Evolutionary conservation across 64 coral and sea anemone species (phyloP).

Genomic region (Porites australiensis): DNA sequence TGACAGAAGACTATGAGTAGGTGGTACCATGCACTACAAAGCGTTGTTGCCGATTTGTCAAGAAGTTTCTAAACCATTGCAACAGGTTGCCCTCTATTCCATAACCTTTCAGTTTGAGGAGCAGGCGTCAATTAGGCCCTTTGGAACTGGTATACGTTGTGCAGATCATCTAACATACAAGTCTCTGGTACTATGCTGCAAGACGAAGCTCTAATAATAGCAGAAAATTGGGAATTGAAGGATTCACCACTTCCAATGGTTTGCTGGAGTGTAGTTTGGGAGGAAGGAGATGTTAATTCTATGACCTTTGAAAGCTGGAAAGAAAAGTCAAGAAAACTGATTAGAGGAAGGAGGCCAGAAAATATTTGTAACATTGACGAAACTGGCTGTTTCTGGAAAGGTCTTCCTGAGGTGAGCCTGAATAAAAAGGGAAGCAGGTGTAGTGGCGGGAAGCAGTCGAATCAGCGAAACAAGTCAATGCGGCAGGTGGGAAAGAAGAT

Average conservation of each 20-base stretch:
- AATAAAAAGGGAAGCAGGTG: slow-evolving; percentile 15
- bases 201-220: slow-evolving; percentile 60
- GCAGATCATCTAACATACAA: slow-evolving; percentile 32
- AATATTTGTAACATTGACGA: slow-evolving; percentile 63
- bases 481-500: slow-evolving; percentile 30
- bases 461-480: slow-evolving; percentile 33
- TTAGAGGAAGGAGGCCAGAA: slow-evolving; percentile 19
- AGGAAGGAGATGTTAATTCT: slow-evolving; percentile 40
- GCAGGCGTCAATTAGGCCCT: slow-evolving; percentile 19
- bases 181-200: slow-evolving; percentile 63
- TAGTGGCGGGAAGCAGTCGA: slow-evolving; percentile 36
- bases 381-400: slow-evolving; percentile 41
- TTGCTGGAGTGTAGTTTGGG: slow-evolving; percentile 29
- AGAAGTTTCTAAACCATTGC: too few relatives aligned
- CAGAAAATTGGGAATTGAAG: slow-evolving; percentile 65
- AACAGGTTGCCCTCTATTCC: too few relatives aligned
- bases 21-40: too few relatives aligned
- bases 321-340: slow-evolving; percentile 23
- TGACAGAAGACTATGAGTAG: too few relatives aligned
- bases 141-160: slow-evolving; percentile 21
- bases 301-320: slow-evolving; percentile 34
- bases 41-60: too few relatives aligned
- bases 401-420: slow-evolving; percentile 27
- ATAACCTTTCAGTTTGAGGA: too few relatives aligned
- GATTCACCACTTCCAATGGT: slow-evolving; percentile 44